These are phyloP conservation scores for Chrysomallon squamiferum DNA, from an alignment of 1,140 invertebrate genomes.

Conservation along the genomic window DNA sequence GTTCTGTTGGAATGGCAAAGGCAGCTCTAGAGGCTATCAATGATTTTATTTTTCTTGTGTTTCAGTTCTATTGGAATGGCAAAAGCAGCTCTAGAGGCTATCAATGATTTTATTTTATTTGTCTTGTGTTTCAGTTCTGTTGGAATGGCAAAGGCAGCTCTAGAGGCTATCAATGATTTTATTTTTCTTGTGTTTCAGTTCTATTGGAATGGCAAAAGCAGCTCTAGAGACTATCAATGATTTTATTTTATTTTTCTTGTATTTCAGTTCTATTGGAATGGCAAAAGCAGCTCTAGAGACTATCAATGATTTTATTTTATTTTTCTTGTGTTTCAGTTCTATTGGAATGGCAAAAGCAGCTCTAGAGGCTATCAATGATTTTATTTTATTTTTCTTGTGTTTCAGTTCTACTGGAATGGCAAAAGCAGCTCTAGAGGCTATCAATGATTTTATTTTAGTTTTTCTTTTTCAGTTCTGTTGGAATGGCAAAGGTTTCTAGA, in stretches of 20 bases:
- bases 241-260: no score
- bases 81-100: constrained; percentile 96
- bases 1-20: constrained; percentile 91
- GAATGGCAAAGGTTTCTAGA: no score
- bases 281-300: no score
- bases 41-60: constrained; percentile 78
- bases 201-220: no score
- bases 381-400: constrained; percentile 8
- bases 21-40: constrained; percentile 98
- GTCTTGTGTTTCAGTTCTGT: constrained; percentile 69
- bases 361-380: constrained; percentile 97
- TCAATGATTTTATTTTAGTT: no score
- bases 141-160: constrained; percentile 95
- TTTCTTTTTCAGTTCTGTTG: no score
- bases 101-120: no score
- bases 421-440: constrained; percentile 96
- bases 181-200: no score
- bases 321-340: constrained; percentile 64
- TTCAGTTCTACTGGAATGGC: constrained; percentile 84
- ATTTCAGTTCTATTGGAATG: no score
- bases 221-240: no score
- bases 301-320: no score
- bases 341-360: constrained; percentile 97
- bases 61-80: constrained; percentile 84
- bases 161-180: constrained; percentile 99